Evolutionary conservation across 1,140 invertebrate species (phyloP), one percentile per base, ranked within the genome.

Genomic region (Scylla paramamosain): DNA sequence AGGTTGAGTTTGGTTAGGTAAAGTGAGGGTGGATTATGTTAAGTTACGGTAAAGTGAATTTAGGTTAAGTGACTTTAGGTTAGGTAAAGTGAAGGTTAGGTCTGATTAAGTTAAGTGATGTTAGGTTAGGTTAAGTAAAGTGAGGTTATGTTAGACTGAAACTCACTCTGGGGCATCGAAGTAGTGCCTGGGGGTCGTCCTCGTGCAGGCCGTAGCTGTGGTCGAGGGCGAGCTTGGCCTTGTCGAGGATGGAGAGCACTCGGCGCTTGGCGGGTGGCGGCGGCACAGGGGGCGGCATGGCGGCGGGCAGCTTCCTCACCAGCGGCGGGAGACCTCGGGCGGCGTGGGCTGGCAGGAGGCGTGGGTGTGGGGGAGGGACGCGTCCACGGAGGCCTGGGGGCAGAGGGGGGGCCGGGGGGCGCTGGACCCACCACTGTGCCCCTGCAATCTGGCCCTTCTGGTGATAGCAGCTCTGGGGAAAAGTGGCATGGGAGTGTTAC

Each of bases 241-340:
- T 97, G 97, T 98, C 98, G 95, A 98, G 97, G 96, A 98, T 98
- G 83, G 98, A 98, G 97, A 98, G 97, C 0, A 98, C 98, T 97
- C 98, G 98, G 88, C 98, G 98, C 97, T 98, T 98, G n/a, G 97
- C 97, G 25, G 96, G 96, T 25, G 96, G 96, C 39, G 96, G 96
- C 20, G 98, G 97, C 95, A 98, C 97, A 1, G 97, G 96, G 97
- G 96, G 97, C 96, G 59, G 97, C 96, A 46, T 97, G 97, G 87
- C 28, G 92, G 92, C 91, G 28, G 95, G 86, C 45, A 93, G 59
- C 45, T 95, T 94, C 83, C 95, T 87, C 92, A 96, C 48, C 95
- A 95, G 88, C 25, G 93, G 95, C 29, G 95, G 95, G 59, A 95
- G 87, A 25, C 95, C 92, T 32, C 95, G 87, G 91, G 86, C 86